Evolutionary conservation across 2,888 invertebrate species (phyloP).

Genomic region (Watsonalla cultraria): DNA sequence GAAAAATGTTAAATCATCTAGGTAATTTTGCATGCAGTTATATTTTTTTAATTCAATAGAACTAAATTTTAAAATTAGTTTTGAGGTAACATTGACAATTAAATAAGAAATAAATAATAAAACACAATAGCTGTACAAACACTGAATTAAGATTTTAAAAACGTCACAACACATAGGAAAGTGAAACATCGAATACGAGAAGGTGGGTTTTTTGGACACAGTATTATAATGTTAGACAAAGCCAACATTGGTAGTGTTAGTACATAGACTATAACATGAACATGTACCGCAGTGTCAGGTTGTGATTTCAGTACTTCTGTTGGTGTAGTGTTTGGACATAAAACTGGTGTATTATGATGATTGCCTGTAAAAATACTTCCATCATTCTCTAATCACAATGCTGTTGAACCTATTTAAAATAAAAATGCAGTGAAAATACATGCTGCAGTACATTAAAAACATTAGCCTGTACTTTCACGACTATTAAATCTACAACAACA

Average conservation of each 20-base stretch:
- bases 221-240: not conserved
- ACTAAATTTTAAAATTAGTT: not conserved
- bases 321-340: slow-evolving; percentile 52
- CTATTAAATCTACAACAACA: slow-evolving; percentile 17
- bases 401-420: not conserved
- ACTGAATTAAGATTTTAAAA: not conserved
- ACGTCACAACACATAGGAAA: not conserved
- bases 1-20: slow-evolving; percentile 16
- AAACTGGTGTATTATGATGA: slow-evolving; percentile 52
- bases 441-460: not conserved
- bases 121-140: not conserved
- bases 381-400: slow-evolving; percentile 10
- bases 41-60: not conserved
- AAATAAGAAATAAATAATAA: not conserved
- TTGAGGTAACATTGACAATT: not conserved
- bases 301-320: slow-evolving; percentile 47
- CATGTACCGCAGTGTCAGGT: slow-evolving; percentile 63
- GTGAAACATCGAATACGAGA: no score
- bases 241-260: slow-evolving; percentile 24
- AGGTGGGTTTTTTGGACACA: no score
- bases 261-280: slow-evolving; percentile 32
- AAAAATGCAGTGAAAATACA: slow-evolving; percentile 5
- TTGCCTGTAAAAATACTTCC: slow-evolving; percentile 60
- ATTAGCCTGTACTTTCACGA: not conserved
- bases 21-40: slow-evolving; percentile 29